Base-by-base conservation (phyloP, 2,113 vertebrate species). In the Globicephala melas region DNA sequence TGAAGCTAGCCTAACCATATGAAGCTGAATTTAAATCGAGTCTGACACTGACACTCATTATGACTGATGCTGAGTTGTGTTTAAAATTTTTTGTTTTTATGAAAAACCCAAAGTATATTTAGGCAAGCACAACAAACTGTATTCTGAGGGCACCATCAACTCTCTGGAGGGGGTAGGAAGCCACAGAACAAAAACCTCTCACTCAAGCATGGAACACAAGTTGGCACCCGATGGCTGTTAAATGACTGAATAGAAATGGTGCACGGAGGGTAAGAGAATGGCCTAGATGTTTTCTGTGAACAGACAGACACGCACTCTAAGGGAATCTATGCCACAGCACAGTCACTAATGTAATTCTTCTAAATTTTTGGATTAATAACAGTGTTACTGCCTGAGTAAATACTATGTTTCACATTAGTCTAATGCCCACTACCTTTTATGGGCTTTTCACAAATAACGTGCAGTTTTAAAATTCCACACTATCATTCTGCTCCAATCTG, bases 11-110 rank as follows among this genome's bases (percentile, higher is more conserved):
- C 53, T 62, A 65, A 85, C 17, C 23, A 25, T 28, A 58, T 3
- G 62, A 89, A 90, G 47, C 79, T 76, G 70, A 44, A 79, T 41
- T 93, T 82, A 89, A 90, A 94, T 36, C 41, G 8, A 82, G n/a
- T 36, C 55, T 71, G 74, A 91, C 33, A 70, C 8, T 33, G 87
- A 67, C 12, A 50, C 6, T 17, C 80, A 62, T 25, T 89, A 47
- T 23, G 62, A 74, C 1, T 63, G 70, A 12, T 55, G 41, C 33
- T 89, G 36, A 92, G 62, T 6, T 82, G 47, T 93, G 33, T 73
- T 93, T 76, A 68, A 79, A 55, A 63, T 18, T 25, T 20, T 53
- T 71, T 71, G 38, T 50, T 94, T 91, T 87, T 47, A 38, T 33
- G 58, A 74, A 65, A 73, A 26, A 82, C 31, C n/a, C 60, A 53